phyloP scores from a whole-genome alignment of 1,140 invertebrate species.

The Drosophila insularis region DNA sequence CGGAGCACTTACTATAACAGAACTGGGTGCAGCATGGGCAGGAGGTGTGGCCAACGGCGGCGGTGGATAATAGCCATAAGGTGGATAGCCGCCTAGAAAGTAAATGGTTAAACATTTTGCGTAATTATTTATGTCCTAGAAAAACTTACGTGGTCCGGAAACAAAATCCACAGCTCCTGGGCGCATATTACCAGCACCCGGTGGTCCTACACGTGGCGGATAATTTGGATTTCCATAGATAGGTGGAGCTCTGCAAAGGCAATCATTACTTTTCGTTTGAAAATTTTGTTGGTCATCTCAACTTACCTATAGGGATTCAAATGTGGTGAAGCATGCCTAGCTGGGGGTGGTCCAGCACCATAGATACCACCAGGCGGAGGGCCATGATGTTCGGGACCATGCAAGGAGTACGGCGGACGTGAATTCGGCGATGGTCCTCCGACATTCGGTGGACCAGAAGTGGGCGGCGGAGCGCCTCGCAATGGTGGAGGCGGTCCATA shows the following conservation, averaged over 20 bases:
- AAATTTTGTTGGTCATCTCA: rapidly evolving
- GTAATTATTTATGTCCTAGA: neutral
- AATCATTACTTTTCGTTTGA: neutral
- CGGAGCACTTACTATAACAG: conserved; percentile 67
- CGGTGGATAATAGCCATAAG: conserved; percentile 77
- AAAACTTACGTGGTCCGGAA: conserved; percentile 67
- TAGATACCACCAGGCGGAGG: conserved; percentile 52
- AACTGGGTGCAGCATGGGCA: conserved; percentile 57
- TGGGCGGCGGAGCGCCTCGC: conserved; percentile 52
- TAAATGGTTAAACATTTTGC: neutral
- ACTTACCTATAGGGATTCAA: conserved; percentile 73
- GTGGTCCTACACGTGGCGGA: conserved; percentile 60
- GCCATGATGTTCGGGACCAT: conserved; percentile 64
- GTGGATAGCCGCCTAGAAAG: conserved; percentile 63
- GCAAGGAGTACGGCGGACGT: conserved; percentile 54
- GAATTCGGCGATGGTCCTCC: conserved; percentile 32
- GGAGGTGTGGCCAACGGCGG: conserved; percentile 67
- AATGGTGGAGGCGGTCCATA: conserved; percentile 77
- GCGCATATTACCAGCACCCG: conserved; percentile 53
- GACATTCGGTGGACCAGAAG: conserved; percentile 24
- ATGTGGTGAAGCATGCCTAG: conserved; percentile 70
- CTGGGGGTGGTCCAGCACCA: conserved; percentile 65
- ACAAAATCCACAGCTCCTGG: conserved; percentile 66
- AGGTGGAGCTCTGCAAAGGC: conserved; percentile 43
- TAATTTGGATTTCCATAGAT: conserved; percentile 78